Conservation (phyloP, 2,113 vertebrate genomes). For the Mesitornis unicolor region DNA sequence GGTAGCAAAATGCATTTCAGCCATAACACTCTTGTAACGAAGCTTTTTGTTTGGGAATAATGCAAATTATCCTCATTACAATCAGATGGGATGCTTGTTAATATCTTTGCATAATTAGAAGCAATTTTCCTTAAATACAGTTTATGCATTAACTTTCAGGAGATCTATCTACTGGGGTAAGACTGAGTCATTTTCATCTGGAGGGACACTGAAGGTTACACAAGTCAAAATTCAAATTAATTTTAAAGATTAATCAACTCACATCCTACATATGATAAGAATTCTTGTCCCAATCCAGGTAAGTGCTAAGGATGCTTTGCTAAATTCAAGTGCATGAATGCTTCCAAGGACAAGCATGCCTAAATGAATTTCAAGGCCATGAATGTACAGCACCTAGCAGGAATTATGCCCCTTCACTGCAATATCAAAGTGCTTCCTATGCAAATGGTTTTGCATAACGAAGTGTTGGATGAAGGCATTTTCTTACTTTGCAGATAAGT, state of each 20-base stretch:
- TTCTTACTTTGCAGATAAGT: background rate
- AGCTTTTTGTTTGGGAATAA: slow-evolving; percentile 52
- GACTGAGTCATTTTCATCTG: slow-evolving; percentile 33
- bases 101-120: slow-evolving; percentile 66
- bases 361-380: background rate
- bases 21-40: slow-evolving; percentile 11
- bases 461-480: background rate
- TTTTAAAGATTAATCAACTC: background rate
- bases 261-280: background rate
- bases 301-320: background rate
- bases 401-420: background rate
- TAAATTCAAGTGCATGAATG: background rate
- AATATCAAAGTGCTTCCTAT: background rate
- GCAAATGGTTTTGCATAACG: background rate
- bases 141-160: slow-evolving; percentile 46
- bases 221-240: background rate
- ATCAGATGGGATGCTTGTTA: slow-evolving; percentile 65
- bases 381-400: background rate
- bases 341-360: background rate
- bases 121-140: slow-evolving; percentile 64
- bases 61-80: slow-evolving; percentile 69
- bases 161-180: slow-evolving; percentile 4
- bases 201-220: slow-evolving; percentile 27
- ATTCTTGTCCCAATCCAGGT: background rate
- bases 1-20: slow-evolving; percentile 25